phyloP scores from a whole-genome alignment of 1,140 invertebrate genomes.

The Melanaphis sacchari region DNA sequence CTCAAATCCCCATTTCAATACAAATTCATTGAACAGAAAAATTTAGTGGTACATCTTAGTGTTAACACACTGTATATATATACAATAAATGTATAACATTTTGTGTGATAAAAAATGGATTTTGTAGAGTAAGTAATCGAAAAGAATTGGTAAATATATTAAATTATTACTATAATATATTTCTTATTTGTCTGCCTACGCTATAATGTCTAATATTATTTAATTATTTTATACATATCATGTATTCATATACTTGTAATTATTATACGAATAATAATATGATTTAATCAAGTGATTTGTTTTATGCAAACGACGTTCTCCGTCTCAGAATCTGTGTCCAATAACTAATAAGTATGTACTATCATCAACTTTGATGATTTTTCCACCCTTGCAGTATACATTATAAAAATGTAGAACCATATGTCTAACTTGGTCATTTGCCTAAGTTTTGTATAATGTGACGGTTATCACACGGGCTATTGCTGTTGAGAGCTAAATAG shows the following conservation, averaged over 20 bases:
- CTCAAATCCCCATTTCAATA: too few relatives aligned
- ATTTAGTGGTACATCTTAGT: too few relatives aligned
- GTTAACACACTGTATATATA: too few relatives aligned
- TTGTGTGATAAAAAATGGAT: background rate
- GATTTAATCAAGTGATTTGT: background rate
- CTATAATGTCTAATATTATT: background rate
- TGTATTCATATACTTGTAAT: background rate
- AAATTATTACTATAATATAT: background rate
- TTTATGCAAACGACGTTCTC: background rate
- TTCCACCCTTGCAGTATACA: background rate
- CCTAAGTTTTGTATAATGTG: background rate
- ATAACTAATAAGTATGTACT: background rate
- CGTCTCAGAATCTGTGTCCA: too few relatives aligned
- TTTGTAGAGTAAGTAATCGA: background rate
- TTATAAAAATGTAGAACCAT: background rate
- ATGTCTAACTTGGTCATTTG: background rate
- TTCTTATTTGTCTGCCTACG: background rate
- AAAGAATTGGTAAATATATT: background rate
- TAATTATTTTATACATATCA: background rate
- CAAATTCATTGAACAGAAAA: too few relatives aligned
- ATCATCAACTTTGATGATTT: background rate
- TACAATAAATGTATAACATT: background rate
- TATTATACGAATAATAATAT: background rate
- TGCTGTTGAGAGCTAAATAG: background rate
- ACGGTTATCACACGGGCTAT: background rate